Conservation (phyloP, 2,113 vertebrate species). For the Oreotragus oreotragus region DNA sequence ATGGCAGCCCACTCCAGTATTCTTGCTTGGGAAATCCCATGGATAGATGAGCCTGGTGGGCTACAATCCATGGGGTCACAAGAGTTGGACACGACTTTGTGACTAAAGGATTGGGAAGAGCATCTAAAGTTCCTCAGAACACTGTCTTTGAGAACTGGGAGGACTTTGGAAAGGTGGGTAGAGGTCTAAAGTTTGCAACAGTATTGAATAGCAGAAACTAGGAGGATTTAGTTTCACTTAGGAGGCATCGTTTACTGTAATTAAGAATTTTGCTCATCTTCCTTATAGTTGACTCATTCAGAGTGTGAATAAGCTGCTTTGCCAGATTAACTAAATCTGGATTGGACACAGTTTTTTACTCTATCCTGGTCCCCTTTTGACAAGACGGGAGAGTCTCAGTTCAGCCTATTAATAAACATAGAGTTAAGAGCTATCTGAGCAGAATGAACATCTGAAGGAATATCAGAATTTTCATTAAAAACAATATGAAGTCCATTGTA, state of each 20-base stretch:
- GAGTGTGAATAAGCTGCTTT: neutral
- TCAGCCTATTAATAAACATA: neutral
- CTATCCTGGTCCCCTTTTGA: neutral
- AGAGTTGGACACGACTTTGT: rapidly evolving
- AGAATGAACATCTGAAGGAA: neutral
- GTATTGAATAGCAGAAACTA: neutral
- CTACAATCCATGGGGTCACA: neutral
- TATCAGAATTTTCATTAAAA: neutral
- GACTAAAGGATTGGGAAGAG: neutral
- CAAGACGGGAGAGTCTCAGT: rapidly evolving
- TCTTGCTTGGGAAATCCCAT: neutral
- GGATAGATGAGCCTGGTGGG: neutral
- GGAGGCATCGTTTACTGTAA: neutral
- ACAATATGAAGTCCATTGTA: neutral
- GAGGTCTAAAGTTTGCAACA: neutral
- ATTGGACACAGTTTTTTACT: neutral
- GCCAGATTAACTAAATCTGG: neutral
- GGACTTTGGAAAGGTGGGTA: neutral
- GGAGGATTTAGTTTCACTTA: neutral
- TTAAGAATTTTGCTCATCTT: neutral
- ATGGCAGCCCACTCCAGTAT: neutral
- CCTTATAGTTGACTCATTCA: neutral
- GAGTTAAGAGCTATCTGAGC: neutral
- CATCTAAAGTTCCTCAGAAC: neutral
- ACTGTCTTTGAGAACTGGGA: neutral